Evolutionary conservation across 2,113 vertebrate genomes (phyloP).

Genomic region (Hippocampus barbouri): DNA sequence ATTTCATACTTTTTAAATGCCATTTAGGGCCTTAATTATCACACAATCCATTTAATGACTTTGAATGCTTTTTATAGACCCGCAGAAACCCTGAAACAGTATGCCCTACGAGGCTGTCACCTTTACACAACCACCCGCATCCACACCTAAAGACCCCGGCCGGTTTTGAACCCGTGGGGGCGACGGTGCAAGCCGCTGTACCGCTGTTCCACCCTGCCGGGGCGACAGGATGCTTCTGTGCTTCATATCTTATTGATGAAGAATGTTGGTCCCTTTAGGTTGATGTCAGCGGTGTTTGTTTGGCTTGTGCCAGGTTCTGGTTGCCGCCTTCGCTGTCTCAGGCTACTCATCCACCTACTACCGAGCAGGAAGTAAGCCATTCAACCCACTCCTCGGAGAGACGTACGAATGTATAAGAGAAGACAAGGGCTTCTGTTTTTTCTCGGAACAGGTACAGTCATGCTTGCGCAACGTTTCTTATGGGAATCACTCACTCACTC

Average conservation of each 20-base stretch:
- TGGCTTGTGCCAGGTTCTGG: conserved; percentile 78
- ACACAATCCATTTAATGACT: no score
- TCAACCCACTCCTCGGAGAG: conserved; percentile 97
- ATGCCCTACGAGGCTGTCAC: no score
- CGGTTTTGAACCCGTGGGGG: no score
- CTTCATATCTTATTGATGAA: not conserved
- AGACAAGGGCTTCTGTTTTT: conserved; percentile 98
- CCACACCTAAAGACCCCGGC: no score
- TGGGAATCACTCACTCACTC: not conserved
- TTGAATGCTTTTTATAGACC: no score
- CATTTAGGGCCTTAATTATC: no score
- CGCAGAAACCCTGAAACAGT: no score
- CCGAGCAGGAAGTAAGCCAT: conserved; percentile 98
- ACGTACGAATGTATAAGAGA: conserved; percentile 97
- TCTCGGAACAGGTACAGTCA: conserved; percentile 89
- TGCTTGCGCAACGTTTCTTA: not conserved
- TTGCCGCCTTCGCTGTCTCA: conserved; percentile 96
- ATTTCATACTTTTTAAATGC: no score
- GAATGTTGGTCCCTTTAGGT: conserved; percentile 6
- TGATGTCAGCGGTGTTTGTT: conserved; percentile 14
- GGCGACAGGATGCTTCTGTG: not conserved
- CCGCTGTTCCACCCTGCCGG: no score
- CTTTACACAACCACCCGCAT: no score
- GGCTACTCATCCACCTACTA: conserved; percentile 97
- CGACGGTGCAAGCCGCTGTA: no score